Evolutionary conservation across 2,113 vertebrate species (phyloP).

Genomic region (Eurypyga helias): DNA sequence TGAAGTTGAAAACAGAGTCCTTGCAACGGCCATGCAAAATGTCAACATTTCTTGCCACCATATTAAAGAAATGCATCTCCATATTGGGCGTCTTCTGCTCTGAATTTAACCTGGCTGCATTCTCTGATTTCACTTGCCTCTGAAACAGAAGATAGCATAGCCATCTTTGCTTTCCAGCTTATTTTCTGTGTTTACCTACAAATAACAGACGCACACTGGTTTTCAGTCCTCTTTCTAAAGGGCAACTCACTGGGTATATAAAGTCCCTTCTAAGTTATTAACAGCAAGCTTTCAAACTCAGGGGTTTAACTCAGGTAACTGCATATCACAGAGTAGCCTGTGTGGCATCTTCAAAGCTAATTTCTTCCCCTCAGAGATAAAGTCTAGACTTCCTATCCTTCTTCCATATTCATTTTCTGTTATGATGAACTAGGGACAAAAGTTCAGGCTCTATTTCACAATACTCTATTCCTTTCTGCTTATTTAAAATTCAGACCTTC

Average conservation of each 20-base stretch:
- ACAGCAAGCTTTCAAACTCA: neutral
- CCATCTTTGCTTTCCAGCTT: neutral
- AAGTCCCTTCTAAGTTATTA: neutral
- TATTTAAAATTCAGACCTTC: neutral
- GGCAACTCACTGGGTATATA: neutral
- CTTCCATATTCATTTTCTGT: neutral
- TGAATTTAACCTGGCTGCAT: neutral
- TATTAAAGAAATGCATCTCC: neutral
- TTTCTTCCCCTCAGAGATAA: neutral
- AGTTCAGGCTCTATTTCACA: neutral
- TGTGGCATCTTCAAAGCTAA: neutral
- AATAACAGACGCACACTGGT: neutral
- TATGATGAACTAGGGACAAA: neutral
- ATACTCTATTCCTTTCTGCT: neutral
- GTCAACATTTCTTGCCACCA: neutral
- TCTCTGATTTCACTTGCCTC: neutral
- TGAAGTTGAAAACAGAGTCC: neutral
- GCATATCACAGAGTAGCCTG: neutral
- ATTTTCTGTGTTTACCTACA: neutral
- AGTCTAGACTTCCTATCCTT: neutral
- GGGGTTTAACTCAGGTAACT: neutral
- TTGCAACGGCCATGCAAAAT: neutral
- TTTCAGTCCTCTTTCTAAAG: neutral
- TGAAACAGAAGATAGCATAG: neutral
- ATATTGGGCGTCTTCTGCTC: neutral